Percentiles rank a stretch among this genome's conserved stretches.
Evolutionary conservation across 2,888 invertebrate species (phyloP).

Genomic region (Tuberolachnus salignus): DNA sequence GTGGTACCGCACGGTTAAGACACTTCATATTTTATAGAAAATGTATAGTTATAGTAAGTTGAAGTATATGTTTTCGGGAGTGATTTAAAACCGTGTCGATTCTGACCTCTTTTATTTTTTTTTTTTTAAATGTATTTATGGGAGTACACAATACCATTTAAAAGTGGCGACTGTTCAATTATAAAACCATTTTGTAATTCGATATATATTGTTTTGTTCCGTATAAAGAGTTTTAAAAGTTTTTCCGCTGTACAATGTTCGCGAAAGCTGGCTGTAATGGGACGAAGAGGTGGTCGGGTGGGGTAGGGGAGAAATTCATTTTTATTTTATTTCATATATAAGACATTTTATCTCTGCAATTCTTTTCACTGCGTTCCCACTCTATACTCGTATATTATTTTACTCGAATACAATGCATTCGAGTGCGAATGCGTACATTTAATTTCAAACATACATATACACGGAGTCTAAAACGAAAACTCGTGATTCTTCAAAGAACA

Average conservation of each 20-base stretch:
- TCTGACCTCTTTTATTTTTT: background rate
- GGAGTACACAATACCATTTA: background rate
- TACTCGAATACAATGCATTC: conserved; percentile 17
- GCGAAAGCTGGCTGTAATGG: too few relatives aligned
- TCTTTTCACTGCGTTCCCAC: background rate
- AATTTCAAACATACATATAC: conserved; percentile 14
- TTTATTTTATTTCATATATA: conserved; percentile 7
- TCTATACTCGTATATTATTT: background rate
- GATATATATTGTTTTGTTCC: conserved; percentile 17
- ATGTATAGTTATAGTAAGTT: too few relatives aligned
- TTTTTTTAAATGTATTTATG: background rate
- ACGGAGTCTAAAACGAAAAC: conserved; percentile 25
- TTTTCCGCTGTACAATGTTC: background rate
- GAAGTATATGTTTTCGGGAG: too few relatives aligned
- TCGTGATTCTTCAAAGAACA: conserved; percentile 19
- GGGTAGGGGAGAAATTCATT: conserved; percentile 17
- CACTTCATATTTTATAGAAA: too few relatives aligned
- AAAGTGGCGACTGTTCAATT: background rate
- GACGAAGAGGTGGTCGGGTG: too few relatives aligned
- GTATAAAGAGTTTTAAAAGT: conserved; percentile 24
- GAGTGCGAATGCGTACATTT: conserved; percentile 12
- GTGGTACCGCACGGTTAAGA: too few relatives aligned
- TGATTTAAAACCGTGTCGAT: too few relatives aligned
- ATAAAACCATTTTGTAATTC: background rate
- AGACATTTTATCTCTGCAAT: background rate